A percentile compares a stretch with the other conserved stretches of the same genome.
phyloP scores from a whole-genome alignment of 2,888 invertebrate genomes.

The Lithophane ornitopus region DNA sequence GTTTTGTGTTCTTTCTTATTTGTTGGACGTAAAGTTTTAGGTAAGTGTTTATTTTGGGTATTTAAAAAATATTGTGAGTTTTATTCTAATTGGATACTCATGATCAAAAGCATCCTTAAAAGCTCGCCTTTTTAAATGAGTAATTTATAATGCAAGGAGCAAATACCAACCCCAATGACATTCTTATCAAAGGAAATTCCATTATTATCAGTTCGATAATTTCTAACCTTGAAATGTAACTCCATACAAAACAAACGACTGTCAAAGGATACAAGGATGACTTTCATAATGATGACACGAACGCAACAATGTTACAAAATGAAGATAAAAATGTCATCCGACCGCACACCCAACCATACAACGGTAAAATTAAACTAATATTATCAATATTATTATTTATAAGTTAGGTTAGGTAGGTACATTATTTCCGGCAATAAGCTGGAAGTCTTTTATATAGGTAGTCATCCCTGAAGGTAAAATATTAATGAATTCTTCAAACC shows the following conservation, averaged over 20 bases:
- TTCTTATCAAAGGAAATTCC: slow-evolving; percentile 55
- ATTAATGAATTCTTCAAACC: slow-evolving; percentile 45
- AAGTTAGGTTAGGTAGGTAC: no score
- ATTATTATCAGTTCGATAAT: slow-evolving; percentile 39
- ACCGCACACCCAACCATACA: not conserved
- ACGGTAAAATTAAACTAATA: not conserved
- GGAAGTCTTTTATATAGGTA: slow-evolving; percentile 27
- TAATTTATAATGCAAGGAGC: not conserved
- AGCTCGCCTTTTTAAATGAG: not conserved
- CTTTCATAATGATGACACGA: slow-evolving; percentile 17
- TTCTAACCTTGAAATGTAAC: slow-evolving; percentile 34
- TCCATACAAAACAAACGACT: slow-evolving; percentile 12
- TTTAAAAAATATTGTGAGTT: not conserved
- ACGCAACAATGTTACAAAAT: slow-evolving; percentile 16
- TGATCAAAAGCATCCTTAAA: not conserved
- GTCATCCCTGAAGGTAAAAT: slow-evolving; percentile 49
- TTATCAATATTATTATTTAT: slow-evolving; percentile 13
- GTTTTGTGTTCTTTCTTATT: slow-evolving; percentile 55
- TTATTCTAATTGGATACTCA: not conserved
- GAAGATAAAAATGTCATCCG: slow-evolving; percentile 19
- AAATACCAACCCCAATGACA: slow-evolving; percentile 20
- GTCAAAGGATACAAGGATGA: slow-evolving; percentile 29
- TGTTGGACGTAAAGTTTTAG: slow-evolving; percentile 68
- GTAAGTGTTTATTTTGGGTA: slow-evolving; percentile 56
- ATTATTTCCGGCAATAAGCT: slow-evolving; percentile 12